phyloP scores from a whole-genome alignment of 2,888 invertebrate genomes.

The Calameuta filiformis region DNA sequence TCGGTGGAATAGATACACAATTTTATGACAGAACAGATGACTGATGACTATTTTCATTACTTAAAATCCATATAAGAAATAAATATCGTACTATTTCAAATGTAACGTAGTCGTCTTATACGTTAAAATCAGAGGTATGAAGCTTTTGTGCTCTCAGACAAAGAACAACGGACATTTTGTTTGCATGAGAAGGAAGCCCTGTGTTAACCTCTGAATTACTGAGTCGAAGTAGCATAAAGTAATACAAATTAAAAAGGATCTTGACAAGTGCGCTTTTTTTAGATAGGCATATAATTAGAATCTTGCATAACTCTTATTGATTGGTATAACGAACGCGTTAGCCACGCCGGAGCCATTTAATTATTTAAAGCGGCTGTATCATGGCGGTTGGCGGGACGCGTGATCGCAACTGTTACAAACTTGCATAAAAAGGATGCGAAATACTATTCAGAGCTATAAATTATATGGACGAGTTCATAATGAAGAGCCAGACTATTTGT shows the following conservation, averaged over 20 bases:
- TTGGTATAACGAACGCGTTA: not conserved
- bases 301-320: not conserved
- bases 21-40: not conserved
- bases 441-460: conserved; percentile 3
- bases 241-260: not conserved
- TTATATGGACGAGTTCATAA: not conserved
- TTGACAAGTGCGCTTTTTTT: not conserved
- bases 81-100: not conserved
- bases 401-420: conserved; percentile 33
- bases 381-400: conserved; percentile 62
- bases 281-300: not conserved
- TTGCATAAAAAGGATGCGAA: not conserved
- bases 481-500: not conserved
- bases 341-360: conserved; percentile 27
- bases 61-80: not conserved
- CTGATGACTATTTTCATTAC: not conserved
- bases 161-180: not conserved
- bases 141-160: not conserved
- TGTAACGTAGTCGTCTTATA: not conserved
- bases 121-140: not conserved
- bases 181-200: not conserved
- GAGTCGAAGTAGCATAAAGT: not conserved
- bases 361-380: conserved; percentile 54
- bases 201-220: not conserved
- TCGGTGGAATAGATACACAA: not conserved